Evolutionary conservation across 2,888 invertebrate genomes (phyloP), one percentile per base, ranked within the genome.

Genomic region (Apantesis nais): DNA sequence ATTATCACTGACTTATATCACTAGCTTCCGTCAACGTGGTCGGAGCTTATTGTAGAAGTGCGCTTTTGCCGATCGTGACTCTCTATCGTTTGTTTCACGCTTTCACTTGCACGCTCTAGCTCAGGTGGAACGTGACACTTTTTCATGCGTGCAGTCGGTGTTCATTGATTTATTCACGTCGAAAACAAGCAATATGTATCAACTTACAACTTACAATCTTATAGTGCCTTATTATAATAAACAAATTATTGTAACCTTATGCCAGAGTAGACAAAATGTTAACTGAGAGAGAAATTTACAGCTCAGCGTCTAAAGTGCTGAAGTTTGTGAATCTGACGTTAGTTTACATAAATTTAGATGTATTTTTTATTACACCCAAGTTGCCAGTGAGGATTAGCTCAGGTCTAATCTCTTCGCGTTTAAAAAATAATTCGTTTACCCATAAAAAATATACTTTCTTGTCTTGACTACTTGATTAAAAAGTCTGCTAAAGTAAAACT

Each of bases 311-410:
- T 48, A 66, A 55, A 48, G 52, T 52, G 52, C 37, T 55, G 52
- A 66, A 55, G 55, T 55, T 37, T 55, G 66, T 25, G 37, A 66
- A 55, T 66, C 66, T 66, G 34, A 55, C 34, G 66, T 66, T 34
- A 66, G 55, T 55, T 66, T 55, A 55, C 65, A 55, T 66, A 66
- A 66, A 66, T 25, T 66, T 58, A 55, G 55, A 52, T 25, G 66
- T 39, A 55, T 66, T 66, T 52, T 66, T 66, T 66, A 41, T 66
- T 55, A 29, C 52, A n/a, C 14, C 8, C 58, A 55, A 55, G 34
- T 55, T 37, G n/a, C 52, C 66, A 66, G 66, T 25, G 37, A 55
- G 31, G 52, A 31, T 25, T 55, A 31, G 7, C 52, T 22, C 12
- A 14, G 25, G 34, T 55, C 25, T 48, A 55, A 55, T 55, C 66